Evolutionary conservation across 2,113 vertebrate genomes (phyloP).

Genomic region (Atherinomorus stipes): DNA sequence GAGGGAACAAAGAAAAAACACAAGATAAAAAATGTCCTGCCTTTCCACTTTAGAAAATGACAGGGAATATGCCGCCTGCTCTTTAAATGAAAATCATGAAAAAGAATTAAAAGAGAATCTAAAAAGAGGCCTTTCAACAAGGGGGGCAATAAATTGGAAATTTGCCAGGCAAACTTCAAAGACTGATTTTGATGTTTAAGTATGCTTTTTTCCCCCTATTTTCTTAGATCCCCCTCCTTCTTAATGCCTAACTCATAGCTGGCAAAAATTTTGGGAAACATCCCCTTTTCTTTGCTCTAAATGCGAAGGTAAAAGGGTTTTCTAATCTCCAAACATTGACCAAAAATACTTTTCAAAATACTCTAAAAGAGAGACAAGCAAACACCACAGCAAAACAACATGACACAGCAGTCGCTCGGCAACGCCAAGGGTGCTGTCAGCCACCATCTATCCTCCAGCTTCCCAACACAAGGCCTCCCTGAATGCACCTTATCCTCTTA

Average conservation of each 20-base stretch:
- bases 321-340: slow-evolving; percentile 59
- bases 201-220: neutral
- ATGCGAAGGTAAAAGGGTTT: slow-evolving; percentile 48
- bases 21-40: neutral
- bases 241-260: neutral
- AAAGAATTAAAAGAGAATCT: neutral
- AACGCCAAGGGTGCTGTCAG: slow-evolving; percentile 70
- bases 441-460: slow-evolving; percentile 64
- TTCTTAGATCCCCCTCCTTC: neutral
- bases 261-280: neutral
- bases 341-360: slow-evolving; percentile 61
- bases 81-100: neutral
- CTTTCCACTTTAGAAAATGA: neutral
- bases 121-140: no score
- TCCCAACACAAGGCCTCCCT: slow-evolving; percentile 48
- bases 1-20: neutral
- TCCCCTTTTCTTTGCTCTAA: slow-evolving; percentile 22
- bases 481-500: slow-evolving; percentile 29
- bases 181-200: no score
- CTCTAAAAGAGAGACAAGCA: slow-evolving; percentile 71
- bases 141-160: no score
- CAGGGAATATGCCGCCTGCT: neutral
- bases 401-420: slow-evolving; percentile 73
- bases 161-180: no score
- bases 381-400: slow-evolving; percentile 57